A percentile compares a stretch with the other conserved stretches of the same genome.
phyloP scores from a whole-genome alignment of 2,888 invertebrate species.

The Pollenia angustigena region DNA sequence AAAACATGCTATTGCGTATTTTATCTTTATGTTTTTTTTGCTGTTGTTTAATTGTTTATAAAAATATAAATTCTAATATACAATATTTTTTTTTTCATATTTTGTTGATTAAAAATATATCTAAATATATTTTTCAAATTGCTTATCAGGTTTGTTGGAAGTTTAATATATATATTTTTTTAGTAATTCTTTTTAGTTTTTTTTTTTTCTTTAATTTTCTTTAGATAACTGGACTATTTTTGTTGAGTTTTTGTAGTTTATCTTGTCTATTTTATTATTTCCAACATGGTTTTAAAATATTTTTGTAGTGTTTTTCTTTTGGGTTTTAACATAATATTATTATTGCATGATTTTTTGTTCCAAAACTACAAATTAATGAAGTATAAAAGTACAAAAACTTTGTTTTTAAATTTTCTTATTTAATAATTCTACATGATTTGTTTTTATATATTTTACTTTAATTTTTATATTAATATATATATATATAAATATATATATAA shows the following conservation, averaged over 20 bases:
- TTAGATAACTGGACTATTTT: conserved; percentile 60
- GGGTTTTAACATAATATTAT: conserved; percentile 60
- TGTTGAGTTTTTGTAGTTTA: conserved; percentile 46
- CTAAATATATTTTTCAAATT: conserved; percentile 56
- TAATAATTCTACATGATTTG: conserved; percentile 60
- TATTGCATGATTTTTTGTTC: conserved; percentile 55
- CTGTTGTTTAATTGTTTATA: conserved; percentile 59
- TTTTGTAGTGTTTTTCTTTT: conserved; percentile 32
- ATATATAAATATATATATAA: conserved; percentile 41
- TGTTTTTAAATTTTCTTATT: conserved; percentile 53
- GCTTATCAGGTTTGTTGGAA: conserved; percentile 73
- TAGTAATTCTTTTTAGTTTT: conserved; percentile 32
- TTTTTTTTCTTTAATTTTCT: conserved; percentile 34
- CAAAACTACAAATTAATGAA: conserved; percentile 70
- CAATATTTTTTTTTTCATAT: conserved; percentile 23
- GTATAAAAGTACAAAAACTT: conserved; percentile 71
- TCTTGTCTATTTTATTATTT: conserved; percentile 48
- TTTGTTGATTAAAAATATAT: conserved; percentile 51
- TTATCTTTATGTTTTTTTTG: conserved; percentile 36
- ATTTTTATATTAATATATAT: conserved; percentile 58
- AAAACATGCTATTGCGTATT: conserved; percentile 32
- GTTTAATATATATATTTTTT: conserved; percentile 56
- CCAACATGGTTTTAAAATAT: conserved; percentile 55
- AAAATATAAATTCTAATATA: conserved; percentile 72
- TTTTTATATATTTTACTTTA: conserved; percentile 43